Evolutionary conservation across 2,888 invertebrate species (phyloP), one percentile per base, ranked within the genome.

Genomic region (Peribatodes rhomboidaria): DNA sequence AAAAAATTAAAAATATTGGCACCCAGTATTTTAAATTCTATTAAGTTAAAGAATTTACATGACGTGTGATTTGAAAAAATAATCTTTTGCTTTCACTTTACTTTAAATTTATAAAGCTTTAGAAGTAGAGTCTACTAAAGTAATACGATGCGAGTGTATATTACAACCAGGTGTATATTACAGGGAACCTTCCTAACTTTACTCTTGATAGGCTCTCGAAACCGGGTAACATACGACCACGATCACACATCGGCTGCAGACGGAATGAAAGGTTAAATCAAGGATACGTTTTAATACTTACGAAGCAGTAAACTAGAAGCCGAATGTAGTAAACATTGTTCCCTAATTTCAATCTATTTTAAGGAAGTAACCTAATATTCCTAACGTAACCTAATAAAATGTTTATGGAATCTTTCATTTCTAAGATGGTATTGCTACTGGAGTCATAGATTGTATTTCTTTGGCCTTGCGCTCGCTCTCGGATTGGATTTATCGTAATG

Each of bases 401-500:
- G 44, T 42, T 35, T 16, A 46, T 58, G 55, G 16, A 53, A 56
- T 67, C 65, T 64, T 69, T 67, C 14, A 56, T 63, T 56, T 64
- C 56, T 11, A 42, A 65, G 31, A 61, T 31, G 49, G 20, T 53
- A 59, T 42, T 54, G 52, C 55, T 61, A 42, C 65, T 69, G 59
- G 59, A 68, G 64, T 50, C 50, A 9, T 55, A 55, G 64, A 64
- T 69, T 65, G 57, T 61, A 60, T 62, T 61, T 63, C 54, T 67
- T 57, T 56, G 46, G 53, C 61, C 61, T 68, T 55, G 65, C 18
- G 44, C 42, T 35, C 41, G 41, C 31, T 64, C 54, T 61, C n/a
- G 61, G 55, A 56, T 60, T 22, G 44, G 20, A 62, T 64, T 67
- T 62, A 61, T 59, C 56, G 59, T 52, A 54, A 58, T 65, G 49